Evolutionary conservation across 2,113 vertebrate species (phyloP).

Genomic region (Sinosuthora webbiana): DNA sequence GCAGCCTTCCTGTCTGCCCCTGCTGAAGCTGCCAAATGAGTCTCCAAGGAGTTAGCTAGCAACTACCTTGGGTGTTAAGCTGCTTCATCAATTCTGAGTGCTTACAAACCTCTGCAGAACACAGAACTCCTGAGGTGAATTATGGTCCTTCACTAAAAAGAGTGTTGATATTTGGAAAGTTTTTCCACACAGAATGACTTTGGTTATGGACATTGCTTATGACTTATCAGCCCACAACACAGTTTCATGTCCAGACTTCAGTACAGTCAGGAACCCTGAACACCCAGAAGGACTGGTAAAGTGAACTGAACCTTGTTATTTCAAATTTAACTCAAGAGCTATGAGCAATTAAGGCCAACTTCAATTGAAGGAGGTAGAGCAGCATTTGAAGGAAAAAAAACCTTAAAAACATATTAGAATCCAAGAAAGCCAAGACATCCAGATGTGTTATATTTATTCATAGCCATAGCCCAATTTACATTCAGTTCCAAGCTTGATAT

Average conservation of each 20-base stretch:
- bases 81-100: neutral
- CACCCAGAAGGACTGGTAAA: neutral
- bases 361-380: neutral
- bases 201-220: neutral
- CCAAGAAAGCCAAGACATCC: neutral
- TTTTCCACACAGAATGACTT: neutral
- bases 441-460: neutral
- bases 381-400: neutral
- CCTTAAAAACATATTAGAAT: neutral
- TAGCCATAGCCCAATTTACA: neutral
- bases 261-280: neutral
- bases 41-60: neutral
- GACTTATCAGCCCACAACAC: neutral
- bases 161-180: neutral
- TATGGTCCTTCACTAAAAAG: neutral
- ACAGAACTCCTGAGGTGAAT: neutral
- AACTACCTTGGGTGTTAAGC: neutral
- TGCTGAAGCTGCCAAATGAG: neutral
- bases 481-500: neutral
- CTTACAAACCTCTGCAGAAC: neutral
- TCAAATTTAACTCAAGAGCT: neutral
- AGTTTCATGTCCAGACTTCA: neutral
- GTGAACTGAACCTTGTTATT: neutral
- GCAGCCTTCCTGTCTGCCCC: neutral
- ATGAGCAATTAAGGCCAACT: neutral